phyloP scores from a whole-genome alignment of 2,797 vertebrate species.

The Pantherophis vulpinus region DNA sequence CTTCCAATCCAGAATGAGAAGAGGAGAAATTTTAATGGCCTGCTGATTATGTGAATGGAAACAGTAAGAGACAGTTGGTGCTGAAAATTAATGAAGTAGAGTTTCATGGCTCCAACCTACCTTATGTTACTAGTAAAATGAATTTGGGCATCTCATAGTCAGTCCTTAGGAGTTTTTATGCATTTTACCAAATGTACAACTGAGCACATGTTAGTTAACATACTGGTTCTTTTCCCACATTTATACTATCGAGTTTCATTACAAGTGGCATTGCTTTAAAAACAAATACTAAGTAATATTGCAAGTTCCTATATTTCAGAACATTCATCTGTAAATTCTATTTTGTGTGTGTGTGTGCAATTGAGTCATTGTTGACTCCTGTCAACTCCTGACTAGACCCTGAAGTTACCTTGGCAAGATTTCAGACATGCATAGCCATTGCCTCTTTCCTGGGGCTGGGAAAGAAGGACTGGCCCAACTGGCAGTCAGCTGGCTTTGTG shows the following conservation, averaged over 20 bases:
- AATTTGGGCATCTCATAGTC: conserved; percentile 66
- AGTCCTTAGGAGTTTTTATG: conserved; percentile 65
- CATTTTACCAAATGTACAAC: conserved; percentile 62
- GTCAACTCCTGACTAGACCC: neutral
- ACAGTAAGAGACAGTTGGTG: conserved; percentile 70
- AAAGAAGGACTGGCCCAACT: neutral
- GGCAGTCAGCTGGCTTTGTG: neutral
- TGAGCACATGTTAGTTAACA: conserved; percentile 42
- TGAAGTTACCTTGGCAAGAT: neutral
- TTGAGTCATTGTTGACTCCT: neutral
- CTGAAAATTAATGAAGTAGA: conserved; percentile 72
- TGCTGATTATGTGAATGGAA: conserved; percentile 68
- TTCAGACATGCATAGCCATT: neutral
- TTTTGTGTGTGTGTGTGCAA: conserved; percentile 27
- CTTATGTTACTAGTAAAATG: conserved; percentile 70
- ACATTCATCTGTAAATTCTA: neutral
- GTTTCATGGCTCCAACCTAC: conserved; percentile 69
- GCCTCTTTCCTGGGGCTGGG: neutral
- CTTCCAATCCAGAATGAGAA: conserved; percentile 57
- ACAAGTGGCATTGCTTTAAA: conserved; percentile 35
- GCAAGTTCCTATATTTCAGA: conserved; percentile 31
- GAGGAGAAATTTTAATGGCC: conserved; percentile 67
- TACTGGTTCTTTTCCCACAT: conserved; percentile 22
- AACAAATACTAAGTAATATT: conserved; percentile 30
- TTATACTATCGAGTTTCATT: neutral